Evolutionary conservation across 2,888 invertebrate genomes (phyloP), one percentile per base, ranked within the genome.

Genomic region (Trichacis sp.): DNA sequence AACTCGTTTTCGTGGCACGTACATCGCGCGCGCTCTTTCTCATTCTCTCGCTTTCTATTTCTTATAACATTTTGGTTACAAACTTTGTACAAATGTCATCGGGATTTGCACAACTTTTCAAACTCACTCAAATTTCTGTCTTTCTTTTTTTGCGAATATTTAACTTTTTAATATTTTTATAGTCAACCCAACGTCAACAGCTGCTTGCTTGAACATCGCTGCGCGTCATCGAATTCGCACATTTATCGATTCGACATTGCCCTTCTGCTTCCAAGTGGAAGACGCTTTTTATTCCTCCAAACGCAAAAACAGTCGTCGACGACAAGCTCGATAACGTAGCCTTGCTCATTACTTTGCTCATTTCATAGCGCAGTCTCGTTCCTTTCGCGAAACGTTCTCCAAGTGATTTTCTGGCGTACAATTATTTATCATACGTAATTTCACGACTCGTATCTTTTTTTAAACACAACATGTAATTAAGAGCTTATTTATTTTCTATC

Each of bases 1-100:
- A 30, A 65, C 53, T 65, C 51, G 8, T 62, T 52, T 50, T 46
- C 58, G 50, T 49, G 59, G 50, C 40, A 3, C 54, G 11, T 54
- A 49, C 55, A 61, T 58, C 61, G 51, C 52, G 57, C 9, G 24
- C 58, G 58, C 61, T 59, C 64, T 40, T 68, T 53, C 46, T 64
- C 24, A 24, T 24, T 8, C 61, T 14, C 36, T 48, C 48, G 36
- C 48, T 48, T 48, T 47, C 48, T 48, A 12, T 48, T 20, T 29
- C 48, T 33, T 51, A 52, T 52, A 61, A 73, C 72, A 68, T 61
- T 70, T 70, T 67, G 64, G 70, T 70, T 40, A 72, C 70, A 71
- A 68, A 72, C 76, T 77, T 77, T 76, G 74, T 77, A 77, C 77
- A 77, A 77, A 77, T 72, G 71, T 68, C 73, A 67, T 73, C 65